Evolutionary conservation across 1,140 invertebrate species (phyloP).

Genomic region (Gryon sp.): DNA sequence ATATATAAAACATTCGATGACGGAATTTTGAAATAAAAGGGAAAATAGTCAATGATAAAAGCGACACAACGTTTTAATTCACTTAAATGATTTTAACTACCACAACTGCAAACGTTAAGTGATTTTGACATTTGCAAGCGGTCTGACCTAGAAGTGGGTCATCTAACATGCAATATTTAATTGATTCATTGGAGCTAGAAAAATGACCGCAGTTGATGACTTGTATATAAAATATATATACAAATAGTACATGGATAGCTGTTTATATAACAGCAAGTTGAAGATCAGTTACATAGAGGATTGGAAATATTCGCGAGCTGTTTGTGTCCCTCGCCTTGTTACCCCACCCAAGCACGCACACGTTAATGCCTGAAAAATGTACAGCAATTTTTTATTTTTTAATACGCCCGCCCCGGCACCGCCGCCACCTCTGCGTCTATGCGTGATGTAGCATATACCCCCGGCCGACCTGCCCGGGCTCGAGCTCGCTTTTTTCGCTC

Average conservation of each 20-base stretch:
- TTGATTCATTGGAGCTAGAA: too few relatives aligned
- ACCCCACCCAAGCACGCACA: slow-evolving; percentile 69
- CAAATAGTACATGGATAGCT: background rate
- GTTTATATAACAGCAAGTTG: slow-evolving; percentile 1
- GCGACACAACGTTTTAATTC: too few relatives aligned
- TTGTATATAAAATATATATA: background rate
- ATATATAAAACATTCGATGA: slow-evolving; percentile 15
- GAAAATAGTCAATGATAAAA: too few relatives aligned
- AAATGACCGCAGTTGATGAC: background rate
- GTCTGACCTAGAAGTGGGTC: too few relatives aligned
- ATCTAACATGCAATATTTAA: too few relatives aligned
- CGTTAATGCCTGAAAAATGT: slow-evolving; percentile 81
- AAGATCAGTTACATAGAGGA: slow-evolving; percentile 38
- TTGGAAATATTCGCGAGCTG: slow-evolving; percentile 31
- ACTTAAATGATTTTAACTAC: too few relatives aligned
- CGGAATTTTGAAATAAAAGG: too few relatives aligned
- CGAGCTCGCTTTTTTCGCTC: slow-evolving; percentile 75
- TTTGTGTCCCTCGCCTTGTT: slow-evolving; percentile 45
- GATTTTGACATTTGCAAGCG: too few relatives aligned
- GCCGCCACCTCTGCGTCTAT: slow-evolving; percentile 71
- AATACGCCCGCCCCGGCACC: slow-evolving; percentile 74
- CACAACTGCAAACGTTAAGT: too few relatives aligned
- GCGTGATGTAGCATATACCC: slow-evolving; percentile 77
- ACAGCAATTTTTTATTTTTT: slow-evolving; percentile 81
- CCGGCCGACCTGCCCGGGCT: slow-evolving; percentile 65